Conservation (phyloP, 2,888 invertebrate genomes). For the Melipona bicolor region DNA sequence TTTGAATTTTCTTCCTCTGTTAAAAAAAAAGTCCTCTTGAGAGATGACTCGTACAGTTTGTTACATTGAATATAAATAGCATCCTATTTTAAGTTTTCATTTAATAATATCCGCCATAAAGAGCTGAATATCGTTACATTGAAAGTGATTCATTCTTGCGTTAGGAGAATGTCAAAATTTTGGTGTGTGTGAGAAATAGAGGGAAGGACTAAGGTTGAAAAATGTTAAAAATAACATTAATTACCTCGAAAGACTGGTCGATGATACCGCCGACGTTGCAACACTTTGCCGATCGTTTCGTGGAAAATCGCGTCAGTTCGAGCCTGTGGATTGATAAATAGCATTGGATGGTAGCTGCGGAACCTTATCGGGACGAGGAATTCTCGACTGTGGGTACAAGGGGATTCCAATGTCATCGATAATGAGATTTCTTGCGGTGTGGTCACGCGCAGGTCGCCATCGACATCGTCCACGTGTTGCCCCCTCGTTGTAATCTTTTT, state of each 20-base stretch:
- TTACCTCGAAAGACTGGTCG: neutral
- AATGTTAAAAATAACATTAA: neutral
- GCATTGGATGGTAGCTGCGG: neutral
- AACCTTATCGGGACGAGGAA: neutral
- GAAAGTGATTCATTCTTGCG: neutral
- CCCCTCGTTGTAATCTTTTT: neutral
- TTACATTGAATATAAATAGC: too few species aligned
- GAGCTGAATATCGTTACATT: neutral
- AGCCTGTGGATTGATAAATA: neutral
- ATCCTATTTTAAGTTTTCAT: neutral
- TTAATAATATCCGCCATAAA: neutral
- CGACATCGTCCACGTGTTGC: neutral
- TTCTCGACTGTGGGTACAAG: neutral
- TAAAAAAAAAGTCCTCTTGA: neutral
- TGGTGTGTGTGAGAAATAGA: neutral
- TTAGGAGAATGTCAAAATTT: neutral
- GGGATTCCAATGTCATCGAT: slow-evolving; percentile 25
- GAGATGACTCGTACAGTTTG: neutral
- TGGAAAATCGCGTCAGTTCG: neutral
- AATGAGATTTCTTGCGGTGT: slow-evolving; percentile 25
- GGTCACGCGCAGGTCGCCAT: slow-evolving; percentile 5
- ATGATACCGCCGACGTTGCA: neutral
- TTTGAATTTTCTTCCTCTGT: neutral
- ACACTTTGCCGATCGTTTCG: neutral
- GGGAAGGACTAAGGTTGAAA: neutral